Percentiles rank a stretch among this genome's conserved stretches.
Conservation (phyloP, 2,797 vertebrate genomes). For the Vultur gryphus region DNA sequence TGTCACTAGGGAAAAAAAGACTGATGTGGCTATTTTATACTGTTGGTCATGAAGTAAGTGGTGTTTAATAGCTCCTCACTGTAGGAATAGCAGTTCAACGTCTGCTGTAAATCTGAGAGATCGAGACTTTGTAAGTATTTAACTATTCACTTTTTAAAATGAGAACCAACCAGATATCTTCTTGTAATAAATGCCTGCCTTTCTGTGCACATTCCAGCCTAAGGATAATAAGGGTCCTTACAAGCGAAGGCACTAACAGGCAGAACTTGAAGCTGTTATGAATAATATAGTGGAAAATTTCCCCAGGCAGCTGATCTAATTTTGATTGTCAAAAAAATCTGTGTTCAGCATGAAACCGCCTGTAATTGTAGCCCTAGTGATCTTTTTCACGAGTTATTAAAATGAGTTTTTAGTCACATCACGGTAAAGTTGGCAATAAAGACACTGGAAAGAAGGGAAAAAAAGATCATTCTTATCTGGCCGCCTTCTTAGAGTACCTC, state of each 20-base stretch:
- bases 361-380: neutral
- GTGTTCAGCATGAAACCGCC: neutral
- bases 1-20: neutral
- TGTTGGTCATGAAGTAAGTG: neutral
- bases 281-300: slow-evolving; percentile 33
- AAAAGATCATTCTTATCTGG: neutral
- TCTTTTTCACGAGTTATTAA: slow-evolving; percentile 8
- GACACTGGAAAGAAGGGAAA: neutral
- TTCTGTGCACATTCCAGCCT: neutral
- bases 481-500: neutral
- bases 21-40: neutral
- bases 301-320: slow-evolving; percentile 10
- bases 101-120: neutral
- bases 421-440: neutral
- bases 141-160: neutral
- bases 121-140: neutral
- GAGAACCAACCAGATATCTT: neutral
- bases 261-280: slow-evolving; percentile 3
- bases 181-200: neutral
- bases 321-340: slow-evolving; percentile 32
- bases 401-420: neutral
- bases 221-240: neutral
- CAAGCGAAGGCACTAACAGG: neutral
- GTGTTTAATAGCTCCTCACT: neutral
- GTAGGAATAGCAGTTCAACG: neutral